Evolutionary conservation across 2,888 invertebrate species (phyloP), one percentile per base, ranked within the genome.

Genomic region (Chrysopilus asiliformis): DNA sequence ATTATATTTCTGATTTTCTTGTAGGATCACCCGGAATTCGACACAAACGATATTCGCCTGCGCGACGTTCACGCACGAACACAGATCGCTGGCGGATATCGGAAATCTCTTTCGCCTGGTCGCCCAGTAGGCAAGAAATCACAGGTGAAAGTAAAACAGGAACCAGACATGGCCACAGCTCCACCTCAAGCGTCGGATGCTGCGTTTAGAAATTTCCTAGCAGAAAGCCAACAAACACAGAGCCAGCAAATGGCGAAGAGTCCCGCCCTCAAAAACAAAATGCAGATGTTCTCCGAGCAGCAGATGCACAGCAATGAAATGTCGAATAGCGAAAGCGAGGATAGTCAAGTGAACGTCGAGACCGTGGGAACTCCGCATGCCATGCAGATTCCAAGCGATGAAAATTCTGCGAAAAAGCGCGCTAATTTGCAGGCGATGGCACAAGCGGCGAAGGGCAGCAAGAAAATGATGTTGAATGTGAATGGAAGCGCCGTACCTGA

Each of bases 1-100:
- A 15, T 15, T 33, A 4, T 17, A 36, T 22, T 27, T 14, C 12
- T 38, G 29, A 36, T 41, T 41, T 6, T 25, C 26, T 66, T 66
- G 7, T 52, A 79, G 74, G 70, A 72, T 49, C 76, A 81, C 54
- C 77, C 80, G 13, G 84, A 85, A 56, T 66, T 85, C 34, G 79
- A 80, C 50, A 82, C 79, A 10, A 71, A 74, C 47, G 82, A 79
- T 32, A 78, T 89, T 46, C 76, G 77, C 7, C 59, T 89, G 35
- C 73, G 79, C 47, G 87, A 79, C 43, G 56, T 64, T 9, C 57
- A 57, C 40, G 54, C 56, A 3, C 49, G 63, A 13, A 58, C 63
- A 2, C 59, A 62, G 43, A 52, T 61, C 41, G 53, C 56, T 8
- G 55, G 55, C 4, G 57, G 52, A 30, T 57, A 58, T 32, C 57